phyloP scores from a whole-genome alignment of 2,797 vertebrate species.

The Acipenser ruthenus region DNA sequence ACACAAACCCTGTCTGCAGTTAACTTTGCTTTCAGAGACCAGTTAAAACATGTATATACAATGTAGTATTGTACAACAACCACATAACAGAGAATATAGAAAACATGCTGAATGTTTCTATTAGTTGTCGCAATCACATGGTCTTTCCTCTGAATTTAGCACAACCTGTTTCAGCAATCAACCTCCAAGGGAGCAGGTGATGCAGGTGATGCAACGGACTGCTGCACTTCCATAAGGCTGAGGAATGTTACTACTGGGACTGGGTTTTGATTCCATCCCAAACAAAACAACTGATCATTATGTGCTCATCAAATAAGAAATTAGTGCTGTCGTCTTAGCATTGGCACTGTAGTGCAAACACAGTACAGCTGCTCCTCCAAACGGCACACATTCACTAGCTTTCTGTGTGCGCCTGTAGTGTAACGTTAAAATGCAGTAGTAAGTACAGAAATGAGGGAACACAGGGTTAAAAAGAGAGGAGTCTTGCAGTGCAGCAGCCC shows the following conservation, averaged over 20 bases:
- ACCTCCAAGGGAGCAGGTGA: background rate
- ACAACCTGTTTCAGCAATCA: background rate
- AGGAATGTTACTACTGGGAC: background rate
- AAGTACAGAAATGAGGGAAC: background rate
- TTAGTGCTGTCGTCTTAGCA: background rate
- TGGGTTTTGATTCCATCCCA: background rate
- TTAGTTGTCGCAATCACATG: background rate
- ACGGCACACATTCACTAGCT: background rate
- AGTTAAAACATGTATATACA: too few relatives aligned
- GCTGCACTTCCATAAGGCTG: too few relatives aligned
- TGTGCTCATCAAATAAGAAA: conserved; percentile 1
- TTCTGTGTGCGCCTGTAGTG: background rate
- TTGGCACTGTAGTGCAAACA: background rate
- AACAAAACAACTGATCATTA: conserved; percentile 3
- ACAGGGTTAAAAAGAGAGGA: background rate
- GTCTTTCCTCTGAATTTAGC: background rate
- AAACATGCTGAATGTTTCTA: too few relatives aligned
- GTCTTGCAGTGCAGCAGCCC: background rate
- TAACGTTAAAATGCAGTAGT: background rate
- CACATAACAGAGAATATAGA: too few relatives aligned
- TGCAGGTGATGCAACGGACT: background rate
- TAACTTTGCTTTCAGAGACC: too few relatives aligned
- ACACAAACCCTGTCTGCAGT: too few relatives aligned
- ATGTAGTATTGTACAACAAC: too few relatives aligned
- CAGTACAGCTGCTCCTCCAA: conserved; percentile 8